Conservation (phyloP, 2,888 invertebrate species). For the Ornithoptera alexandrae region DNA sequence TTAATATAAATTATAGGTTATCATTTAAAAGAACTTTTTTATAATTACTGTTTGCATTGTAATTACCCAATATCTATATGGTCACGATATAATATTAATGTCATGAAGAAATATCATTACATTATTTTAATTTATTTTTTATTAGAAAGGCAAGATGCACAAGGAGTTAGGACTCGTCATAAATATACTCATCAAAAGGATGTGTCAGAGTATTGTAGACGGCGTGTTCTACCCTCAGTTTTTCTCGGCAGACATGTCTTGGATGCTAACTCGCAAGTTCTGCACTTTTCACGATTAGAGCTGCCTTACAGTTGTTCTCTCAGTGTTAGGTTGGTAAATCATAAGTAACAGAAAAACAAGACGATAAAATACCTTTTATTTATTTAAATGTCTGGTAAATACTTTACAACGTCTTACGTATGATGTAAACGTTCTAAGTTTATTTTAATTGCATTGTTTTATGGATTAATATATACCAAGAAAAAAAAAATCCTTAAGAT, state of each 20-base stretch:
- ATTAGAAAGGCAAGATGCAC: neutral
- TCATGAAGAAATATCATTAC: slow-evolving; percentile 6
- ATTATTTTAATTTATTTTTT: slow-evolving; percentile 11
- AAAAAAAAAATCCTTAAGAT: too few species aligned
- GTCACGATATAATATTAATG: slow-evolving; percentile 25
- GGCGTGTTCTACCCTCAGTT: slow-evolving; percentile 62
- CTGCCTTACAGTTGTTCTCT: slow-evolving; percentile 66
- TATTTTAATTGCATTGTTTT: too few species aligned
- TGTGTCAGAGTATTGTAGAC: slow-evolving; percentile 63
- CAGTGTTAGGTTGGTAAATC: slow-evolving; percentile 53
- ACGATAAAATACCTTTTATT: too few species aligned
- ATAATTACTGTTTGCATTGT: neutral
- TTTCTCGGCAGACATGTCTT: slow-evolving; percentile 60
- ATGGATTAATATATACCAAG: too few species aligned
- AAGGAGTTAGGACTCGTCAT: slow-evolving; percentile 26
- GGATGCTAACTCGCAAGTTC: slow-evolving; percentile 56
- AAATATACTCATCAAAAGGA: slow-evolving; percentile 59
- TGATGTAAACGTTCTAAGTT: too few species aligned
- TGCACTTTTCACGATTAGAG: slow-evolving; percentile 60
- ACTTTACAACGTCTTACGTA: too few species aligned
- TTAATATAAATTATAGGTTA: neutral
- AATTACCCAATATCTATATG: slow-evolving; percentile 26
- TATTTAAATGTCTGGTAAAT: too few species aligned
- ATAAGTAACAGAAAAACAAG: neutral
- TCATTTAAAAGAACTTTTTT: neutral